Evolutionary conservation across 2,888 invertebrate species (phyloP).

Genomic region (Patella pellucida): DNA sequence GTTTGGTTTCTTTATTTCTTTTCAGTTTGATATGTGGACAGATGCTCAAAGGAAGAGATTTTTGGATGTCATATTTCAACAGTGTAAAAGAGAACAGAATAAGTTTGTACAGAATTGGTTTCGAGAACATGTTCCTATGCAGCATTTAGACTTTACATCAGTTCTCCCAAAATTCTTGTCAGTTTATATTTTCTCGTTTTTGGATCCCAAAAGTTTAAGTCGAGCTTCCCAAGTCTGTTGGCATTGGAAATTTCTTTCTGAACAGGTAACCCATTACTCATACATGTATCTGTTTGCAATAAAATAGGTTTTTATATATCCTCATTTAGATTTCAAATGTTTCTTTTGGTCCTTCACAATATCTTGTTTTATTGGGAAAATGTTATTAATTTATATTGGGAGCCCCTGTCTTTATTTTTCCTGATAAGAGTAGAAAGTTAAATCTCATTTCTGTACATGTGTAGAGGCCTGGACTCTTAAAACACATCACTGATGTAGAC

Average conservation of each 20-base stretch:
- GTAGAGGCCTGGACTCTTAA: too few species aligned
- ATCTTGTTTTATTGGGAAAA: too few species aligned
- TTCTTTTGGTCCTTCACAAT: too few species aligned
- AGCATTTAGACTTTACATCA: slow-evolving; percentile 65
- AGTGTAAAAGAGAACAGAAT: slow-evolving; percentile 61
- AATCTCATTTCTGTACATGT: too few species aligned
- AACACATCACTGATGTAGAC: too few species aligned
- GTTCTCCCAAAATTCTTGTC: slow-evolving; percentile 66
- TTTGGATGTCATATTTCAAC: slow-evolving; percentile 61
- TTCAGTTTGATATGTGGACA: slow-evolving; percentile 71
- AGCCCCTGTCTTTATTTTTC: too few species aligned
- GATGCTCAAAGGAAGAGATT: slow-evolving; percentile 67
- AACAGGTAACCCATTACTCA: slow-evolving; percentile 57
- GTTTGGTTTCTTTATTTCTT: slow-evolving; percentile 13
- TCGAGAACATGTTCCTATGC: slow-evolving; percentile 59
- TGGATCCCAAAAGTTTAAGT: slow-evolving; percentile 67
- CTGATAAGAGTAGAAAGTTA: too few species aligned
- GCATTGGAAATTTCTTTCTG: slow-evolving; percentile 69
- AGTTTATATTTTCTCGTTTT: slow-evolving; percentile 67
- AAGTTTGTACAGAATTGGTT: slow-evolving; percentile 68
- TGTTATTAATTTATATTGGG: too few species aligned
- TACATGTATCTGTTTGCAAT: too few species aligned
- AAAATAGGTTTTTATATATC: too few species aligned
- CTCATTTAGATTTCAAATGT: too few species aligned
- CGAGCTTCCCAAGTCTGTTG: slow-evolving; percentile 65